phyloP scores from a whole-genome alignment of 1,140 invertebrate species.

The Eriocheir sinensis region DNA sequence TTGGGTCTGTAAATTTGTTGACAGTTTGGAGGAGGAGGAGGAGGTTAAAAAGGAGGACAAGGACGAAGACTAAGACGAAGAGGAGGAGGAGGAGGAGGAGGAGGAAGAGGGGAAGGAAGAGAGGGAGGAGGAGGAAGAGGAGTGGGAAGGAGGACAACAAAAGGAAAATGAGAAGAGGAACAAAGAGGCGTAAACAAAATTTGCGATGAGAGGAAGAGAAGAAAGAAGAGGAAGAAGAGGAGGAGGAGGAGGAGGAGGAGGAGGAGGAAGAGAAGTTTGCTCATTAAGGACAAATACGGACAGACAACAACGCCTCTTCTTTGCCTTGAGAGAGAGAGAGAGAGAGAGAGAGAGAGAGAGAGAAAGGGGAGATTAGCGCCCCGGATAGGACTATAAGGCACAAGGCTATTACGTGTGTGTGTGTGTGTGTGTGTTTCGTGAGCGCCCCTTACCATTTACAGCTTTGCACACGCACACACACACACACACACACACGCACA shows the following conservation, averaged over 20 bases:
- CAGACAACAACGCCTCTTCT: background rate
- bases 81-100: slow-evolving; percentile 15
- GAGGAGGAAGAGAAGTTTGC: background rate
- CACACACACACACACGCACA: slow-evolving; percentile 37
- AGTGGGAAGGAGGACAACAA: background rate
- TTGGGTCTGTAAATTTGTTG: no score
- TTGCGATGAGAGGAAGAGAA: background rate
- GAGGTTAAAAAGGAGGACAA: no score
- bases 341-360: slow-evolving; percentile 41
- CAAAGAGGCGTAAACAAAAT: background rate
- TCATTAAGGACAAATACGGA: background rate
- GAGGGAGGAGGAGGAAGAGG: background rate
- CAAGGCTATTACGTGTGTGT: background rate
- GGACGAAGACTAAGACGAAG: no score
- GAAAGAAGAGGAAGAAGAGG: slow-evolving; percentile 16
- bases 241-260: background rate
- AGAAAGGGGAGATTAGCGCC: background rate
- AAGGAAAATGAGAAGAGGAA: background rate
- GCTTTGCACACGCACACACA: background rate
- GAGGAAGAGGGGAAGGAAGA: background rate
- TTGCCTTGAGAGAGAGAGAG: background rate
- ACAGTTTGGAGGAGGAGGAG: no score
- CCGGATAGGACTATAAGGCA: no score
- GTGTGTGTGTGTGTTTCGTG: background rate
- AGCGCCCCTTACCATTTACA: no score